Conservation (phyloP, 2,888 invertebrate species). For the Noctua fimbriata region DNA sequence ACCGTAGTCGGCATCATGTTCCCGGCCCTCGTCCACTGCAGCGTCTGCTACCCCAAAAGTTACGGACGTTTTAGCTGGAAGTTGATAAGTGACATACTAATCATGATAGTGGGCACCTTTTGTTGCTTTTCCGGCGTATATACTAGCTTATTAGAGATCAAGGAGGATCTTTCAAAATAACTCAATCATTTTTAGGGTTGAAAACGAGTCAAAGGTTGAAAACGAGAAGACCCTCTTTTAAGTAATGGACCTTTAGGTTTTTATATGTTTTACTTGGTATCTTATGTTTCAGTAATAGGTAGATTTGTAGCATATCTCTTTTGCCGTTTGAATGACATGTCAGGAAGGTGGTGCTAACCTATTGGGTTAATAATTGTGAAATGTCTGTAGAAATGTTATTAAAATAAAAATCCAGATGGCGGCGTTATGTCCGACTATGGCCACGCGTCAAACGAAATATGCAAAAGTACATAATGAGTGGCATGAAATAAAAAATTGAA, state of each 20-base stretch:
- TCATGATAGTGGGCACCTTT: conserved; percentile 69
- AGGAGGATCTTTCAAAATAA: not conserved
- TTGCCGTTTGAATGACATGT: not conserved
- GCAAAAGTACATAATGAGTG: not conserved
- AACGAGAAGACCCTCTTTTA: not conserved
- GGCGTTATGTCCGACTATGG: not conserved
- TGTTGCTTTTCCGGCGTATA: conserved; percentile 77
- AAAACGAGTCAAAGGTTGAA: not conserved
- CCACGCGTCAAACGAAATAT: too few relatives aligned
- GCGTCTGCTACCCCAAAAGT: conserved; percentile 79
- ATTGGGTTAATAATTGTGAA: not conserved
- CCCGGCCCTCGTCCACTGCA: conserved; percentile 91
- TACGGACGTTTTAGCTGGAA: conserved; percentile 74
- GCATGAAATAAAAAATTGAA: not conserved
- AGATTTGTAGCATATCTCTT: not conserved
- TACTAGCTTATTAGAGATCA: conserved; percentile 76
- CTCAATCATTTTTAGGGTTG: not conserved
- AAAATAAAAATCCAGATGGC: too few relatives aligned
- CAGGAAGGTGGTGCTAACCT: not conserved
- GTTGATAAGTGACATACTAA: conserved; percentile 71
- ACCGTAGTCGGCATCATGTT: conserved; percentile 96
- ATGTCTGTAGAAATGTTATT: too few relatives aligned
- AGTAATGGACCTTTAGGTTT: not conserved
- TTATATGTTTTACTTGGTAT: not conserved
- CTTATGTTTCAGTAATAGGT: not conserved